Percentiles rank a stretch among this genome's conserved stretches.
Evolutionary conservation across 2,888 invertebrate genomes (phyloP).

Genomic region (Ceraclea dissimilis): DNA sequence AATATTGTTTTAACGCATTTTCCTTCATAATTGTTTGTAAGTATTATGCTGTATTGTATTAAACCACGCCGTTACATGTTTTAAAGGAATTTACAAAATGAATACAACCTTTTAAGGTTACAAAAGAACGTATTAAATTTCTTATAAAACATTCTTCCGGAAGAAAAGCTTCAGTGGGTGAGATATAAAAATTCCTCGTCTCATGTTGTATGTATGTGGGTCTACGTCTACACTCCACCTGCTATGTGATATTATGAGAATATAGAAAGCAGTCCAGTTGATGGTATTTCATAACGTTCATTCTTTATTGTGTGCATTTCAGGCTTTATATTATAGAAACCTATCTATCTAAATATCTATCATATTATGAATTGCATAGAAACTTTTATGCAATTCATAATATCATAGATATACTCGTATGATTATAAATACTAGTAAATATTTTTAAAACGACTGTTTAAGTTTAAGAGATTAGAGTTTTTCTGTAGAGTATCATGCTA

Average conservation of each 20-base stretch:
- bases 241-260: not conserved
- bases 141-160: not conserved
- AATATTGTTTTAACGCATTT: too few relatives aligned
- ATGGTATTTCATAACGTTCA: not conserved
- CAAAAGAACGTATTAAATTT: conserved; percentile 2
- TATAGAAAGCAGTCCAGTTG: not conserved
- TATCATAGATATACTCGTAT: too few relatives aligned
- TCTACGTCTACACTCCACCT: too few relatives aligned
- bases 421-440: too few relatives aligned
- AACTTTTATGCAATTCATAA: too few relatives aligned
- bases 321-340: not conserved
- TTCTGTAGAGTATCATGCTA: too few relatives aligned
- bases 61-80: not conserved
- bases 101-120: not conserved
- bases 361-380: too few relatives aligned
- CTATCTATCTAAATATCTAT: too few relatives aligned
- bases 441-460: too few relatives aligned
- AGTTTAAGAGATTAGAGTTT: too few relatives aligned
- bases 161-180: not conserved
- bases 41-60: too few relatives aligned
- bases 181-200: not conserved
- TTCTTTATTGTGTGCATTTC: not conserved
- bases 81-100: not conserved
- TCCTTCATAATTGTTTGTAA: too few relatives aligned
- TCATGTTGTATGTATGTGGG: not conserved